Percentiles rank a stretch among this genome's conserved stretches.
Evolutionary conservation across 2,888 invertebrate species (phyloP).

Genomic region (Phoenoteleia sp.): DNA sequence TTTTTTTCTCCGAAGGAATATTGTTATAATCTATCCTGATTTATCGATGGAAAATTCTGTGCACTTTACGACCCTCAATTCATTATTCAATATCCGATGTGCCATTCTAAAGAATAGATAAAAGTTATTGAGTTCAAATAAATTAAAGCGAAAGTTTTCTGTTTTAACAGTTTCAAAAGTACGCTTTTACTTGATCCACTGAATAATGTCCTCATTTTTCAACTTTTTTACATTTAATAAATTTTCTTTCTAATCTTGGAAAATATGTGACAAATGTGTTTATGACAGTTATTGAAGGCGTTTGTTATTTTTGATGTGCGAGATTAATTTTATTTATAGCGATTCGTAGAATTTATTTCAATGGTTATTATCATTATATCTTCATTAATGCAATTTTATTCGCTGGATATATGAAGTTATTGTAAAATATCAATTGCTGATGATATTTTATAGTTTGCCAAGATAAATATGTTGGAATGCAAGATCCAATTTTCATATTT

Average conservation of each 20-base stretch:
- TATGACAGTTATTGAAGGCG: neutral
- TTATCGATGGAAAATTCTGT: conserved; percentile 66
- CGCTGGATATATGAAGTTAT: too few relatives aligned
- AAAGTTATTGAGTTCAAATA: conserved; percentile 70
- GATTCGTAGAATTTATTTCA: neutral
- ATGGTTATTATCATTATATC: neutral
- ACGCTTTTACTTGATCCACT: conserved; percentile 60
- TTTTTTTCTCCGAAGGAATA: conserved; percentile 47
- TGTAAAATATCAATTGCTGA: too few relatives aligned
- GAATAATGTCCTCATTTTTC: conserved; percentile 55
- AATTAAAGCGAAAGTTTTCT: conserved; percentile 68
- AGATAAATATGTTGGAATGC: too few relatives aligned
- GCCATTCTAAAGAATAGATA: conserved; percentile 64
- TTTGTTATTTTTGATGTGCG: neutral
- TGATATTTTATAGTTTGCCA: too few relatives aligned
- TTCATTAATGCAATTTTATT: too few relatives aligned
- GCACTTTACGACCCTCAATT: conserved; percentile 65
- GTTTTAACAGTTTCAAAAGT: conserved; percentile 65
- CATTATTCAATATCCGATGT: conserved; percentile 71
- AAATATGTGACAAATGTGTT: conserved; percentile 32
- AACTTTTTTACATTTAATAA: conserved; percentile 56
- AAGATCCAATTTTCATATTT: too few relatives aligned
- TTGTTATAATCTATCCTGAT: conserved; percentile 69
- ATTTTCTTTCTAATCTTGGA: conserved; percentile 41
- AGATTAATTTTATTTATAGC: neutral